Percentiles rank a stretch among this genome's conserved stretches.
phyloP scores from a whole-genome alignment of 30 jellyfish, hydroid and myxozoan species.

The Pseudorhiza aurosa region DNA sequence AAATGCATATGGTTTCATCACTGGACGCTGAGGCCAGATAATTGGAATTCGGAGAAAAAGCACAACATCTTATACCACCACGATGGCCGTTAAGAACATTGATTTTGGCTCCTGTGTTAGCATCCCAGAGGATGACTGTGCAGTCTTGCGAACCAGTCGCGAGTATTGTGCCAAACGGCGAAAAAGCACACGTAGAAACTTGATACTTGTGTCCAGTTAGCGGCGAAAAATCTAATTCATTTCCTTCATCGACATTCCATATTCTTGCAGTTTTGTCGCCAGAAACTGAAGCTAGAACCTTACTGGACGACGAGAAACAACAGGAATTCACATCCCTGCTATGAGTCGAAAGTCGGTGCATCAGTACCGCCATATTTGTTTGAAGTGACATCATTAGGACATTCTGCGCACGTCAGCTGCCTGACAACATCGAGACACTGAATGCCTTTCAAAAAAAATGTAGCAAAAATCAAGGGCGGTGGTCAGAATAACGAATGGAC shows the following conservation, averaged over 20 bases:
- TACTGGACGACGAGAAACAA: slow-evolving; percentile 82
- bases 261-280: slow-evolving; percentile 87
- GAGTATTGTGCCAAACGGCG: slow-evolving; percentile 88
- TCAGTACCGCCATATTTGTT: slow-evolving; percentile 77
- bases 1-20: slow-evolving; percentile 78
- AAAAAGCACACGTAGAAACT: slow-evolving; percentile 85
- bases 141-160: slow-evolving; percentile 95
- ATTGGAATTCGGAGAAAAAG: slow-evolving; percentile 82
- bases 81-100: slow-evolving; percentile 84
- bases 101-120: slow-evolving; percentile 68
- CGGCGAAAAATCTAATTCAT: slow-evolving; percentile 82
- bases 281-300: slow-evolving; percentile 79
- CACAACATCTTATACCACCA: slow-evolving; percentile 76
- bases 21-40: slow-evolving; percentile 81
- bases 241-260: slow-evolving; percentile 72
- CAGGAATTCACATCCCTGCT: slow-evolving; percentile 87
- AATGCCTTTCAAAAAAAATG: too few species aligned
- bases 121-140: slow-evolving; percentile 85
- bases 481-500: too few species aligned
- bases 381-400: not conserved
- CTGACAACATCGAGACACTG: too few species aligned
- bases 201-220: slow-evolving; percentile 73
- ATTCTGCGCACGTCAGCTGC: slow-evolving; percentile 14
- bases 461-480: too few species aligned
- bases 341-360: slow-evolving; percentile 76